phyloP scores from a whole-genome alignment of 2,888 invertebrate species.

The Noctuana brunneofusca region DNA sequence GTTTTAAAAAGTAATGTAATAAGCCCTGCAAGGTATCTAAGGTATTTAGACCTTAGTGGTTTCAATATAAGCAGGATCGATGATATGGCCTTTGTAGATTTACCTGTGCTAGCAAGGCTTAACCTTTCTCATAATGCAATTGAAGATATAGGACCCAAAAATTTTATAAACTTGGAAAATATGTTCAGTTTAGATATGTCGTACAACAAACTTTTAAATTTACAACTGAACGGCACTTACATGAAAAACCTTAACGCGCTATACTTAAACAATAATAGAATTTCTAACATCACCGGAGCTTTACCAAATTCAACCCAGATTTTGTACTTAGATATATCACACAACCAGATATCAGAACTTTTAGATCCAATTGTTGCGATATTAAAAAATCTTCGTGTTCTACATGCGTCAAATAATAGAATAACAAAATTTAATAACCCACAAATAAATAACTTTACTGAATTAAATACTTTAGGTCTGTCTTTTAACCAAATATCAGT shows the following conservation, averaged over 20 bases:
- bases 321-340: constrained; percentile 57
- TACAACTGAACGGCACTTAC: constrained; percentile 49
- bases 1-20: constrained; percentile 51
- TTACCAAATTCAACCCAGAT: constrained; percentile 49
- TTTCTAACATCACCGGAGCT: constrained; percentile 44
- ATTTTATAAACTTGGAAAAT: constrained; percentile 59
- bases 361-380: constrained; percentile 42
- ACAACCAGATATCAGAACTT: constrained; percentile 53
- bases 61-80: constrained; percentile 57
- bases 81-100: constrained; percentile 56
- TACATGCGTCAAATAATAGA: constrained; percentile 58
- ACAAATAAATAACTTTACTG: constrained; percentile 52
- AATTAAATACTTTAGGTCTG: constrained; percentile 56
- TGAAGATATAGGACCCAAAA: constrained; percentile 52
- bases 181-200: constrained; percentile 68
- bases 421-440: constrained; percentile 59
- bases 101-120: constrained; percentile 60
- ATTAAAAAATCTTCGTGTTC: constrained; percentile 53
- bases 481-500: constrained; percentile 55
- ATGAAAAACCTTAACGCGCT: constrained; percentile 58
- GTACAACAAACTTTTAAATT: constrained; percentile 51
- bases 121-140: constrained; percentile 66
- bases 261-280: constrained; percentile 41
- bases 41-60: constrained; percentile 61
- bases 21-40: constrained; percentile 61